Evolutionary conservation across 2,888 invertebrate genomes (phyloP).

Genomic region (Heliconius sara): DNA sequence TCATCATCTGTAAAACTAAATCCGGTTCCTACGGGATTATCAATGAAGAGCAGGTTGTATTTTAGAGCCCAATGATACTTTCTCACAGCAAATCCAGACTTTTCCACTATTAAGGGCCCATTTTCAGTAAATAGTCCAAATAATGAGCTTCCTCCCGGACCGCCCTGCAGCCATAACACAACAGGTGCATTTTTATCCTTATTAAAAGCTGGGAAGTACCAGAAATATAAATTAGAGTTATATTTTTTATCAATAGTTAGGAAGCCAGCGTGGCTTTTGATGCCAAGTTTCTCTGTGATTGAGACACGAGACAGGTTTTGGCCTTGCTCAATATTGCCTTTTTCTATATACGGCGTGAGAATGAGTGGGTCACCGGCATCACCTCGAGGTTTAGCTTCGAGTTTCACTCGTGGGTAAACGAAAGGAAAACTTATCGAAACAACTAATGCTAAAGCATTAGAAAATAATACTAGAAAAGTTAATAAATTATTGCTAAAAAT

Average conservation of each 20-base stretch:
- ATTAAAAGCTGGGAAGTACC: slow-evolving; percentile 85
- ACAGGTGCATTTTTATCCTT: slow-evolving; percentile 73
- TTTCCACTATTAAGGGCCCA: slow-evolving; percentile 82
- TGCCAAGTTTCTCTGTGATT: slow-evolving; percentile 66
- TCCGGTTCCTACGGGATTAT: slow-evolving; percentile 87
- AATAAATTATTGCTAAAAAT: not conserved
- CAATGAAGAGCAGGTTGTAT: slow-evolving; percentile 85
- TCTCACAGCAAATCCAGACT: slow-evolving; percentile 65
- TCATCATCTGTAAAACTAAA: slow-evolving; percentile 85
- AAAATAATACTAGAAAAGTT: slow-evolving; percentile 25
- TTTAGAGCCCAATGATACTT: slow-evolving; percentile 84
- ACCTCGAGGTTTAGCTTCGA: slow-evolving; percentile 53
- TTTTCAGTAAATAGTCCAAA: slow-evolving; percentile 84
- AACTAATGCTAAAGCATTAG: slow-evolving; percentile 36
- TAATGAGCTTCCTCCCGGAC: slow-evolving; percentile 82
- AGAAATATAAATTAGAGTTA: slow-evolving; percentile 86
- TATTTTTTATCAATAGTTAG: slow-evolving; percentile 84
- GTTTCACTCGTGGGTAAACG: slow-evolving; percentile 68
- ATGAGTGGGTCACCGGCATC: slow-evolving; percentile 78
- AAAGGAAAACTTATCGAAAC: slow-evolving; percentile 58
- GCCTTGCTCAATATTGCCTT: slow-evolving; percentile 77
- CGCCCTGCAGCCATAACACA: slow-evolving; percentile 84
- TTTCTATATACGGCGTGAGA: slow-evolving; percentile 83
- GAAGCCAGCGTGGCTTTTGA: slow-evolving; percentile 85
- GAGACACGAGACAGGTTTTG: slow-evolving; percentile 68